Conservation (phyloP, 1,140 invertebrate species). For the Thaumetopoea pityocampa region DNA sequence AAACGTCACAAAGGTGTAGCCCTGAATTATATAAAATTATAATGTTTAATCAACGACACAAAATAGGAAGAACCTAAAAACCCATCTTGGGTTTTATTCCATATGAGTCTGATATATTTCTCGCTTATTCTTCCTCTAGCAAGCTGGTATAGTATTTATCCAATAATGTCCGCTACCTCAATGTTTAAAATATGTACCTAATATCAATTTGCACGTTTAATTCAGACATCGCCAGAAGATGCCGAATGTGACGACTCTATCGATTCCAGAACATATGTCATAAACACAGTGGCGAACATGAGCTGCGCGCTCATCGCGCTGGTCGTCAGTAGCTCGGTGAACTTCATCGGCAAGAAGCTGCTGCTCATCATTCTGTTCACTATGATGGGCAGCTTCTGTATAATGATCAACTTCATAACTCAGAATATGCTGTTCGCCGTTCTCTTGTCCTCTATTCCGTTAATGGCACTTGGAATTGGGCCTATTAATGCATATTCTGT, state of each 20-base stretch:
- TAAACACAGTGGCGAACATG: conserved; percentile 46
- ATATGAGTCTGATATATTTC: no score
- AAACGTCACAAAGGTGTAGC: no score
- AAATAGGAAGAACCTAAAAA: no score
- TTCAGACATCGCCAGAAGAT: conserved; percentile 31
- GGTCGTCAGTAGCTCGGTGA: conserved; percentile 38
- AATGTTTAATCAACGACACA: no score
- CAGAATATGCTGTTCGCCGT: conserved; percentile 52
- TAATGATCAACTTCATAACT: conserved; percentile 49
- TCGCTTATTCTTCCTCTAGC: no score
- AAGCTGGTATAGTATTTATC: no score
- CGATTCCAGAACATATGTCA: conserved; percentile 42
- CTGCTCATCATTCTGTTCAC: conserved; percentile 40
- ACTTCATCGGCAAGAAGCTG: conserved; percentile 53
- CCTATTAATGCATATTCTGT: conserved; percentile 59
- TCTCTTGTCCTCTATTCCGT: conserved; percentile 43
- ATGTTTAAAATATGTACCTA: no score
- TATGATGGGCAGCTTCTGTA: conserved; percentile 40
- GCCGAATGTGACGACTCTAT: conserved; percentile 44
- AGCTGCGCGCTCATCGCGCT: conserved; percentile 43
- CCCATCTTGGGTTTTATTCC: no score
- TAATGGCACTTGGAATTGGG: conserved; percentile 47
- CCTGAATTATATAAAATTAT: no score
- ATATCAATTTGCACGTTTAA: no score
- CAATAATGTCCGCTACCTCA: no score